Percentiles rank a stretch among this genome's conserved stretches.
These are phyloP conservation scores for Odontophorus gujanensis DNA, from an alignment of 2,113 vertebrate genomes.

Conservation along the genomic window DNA sequence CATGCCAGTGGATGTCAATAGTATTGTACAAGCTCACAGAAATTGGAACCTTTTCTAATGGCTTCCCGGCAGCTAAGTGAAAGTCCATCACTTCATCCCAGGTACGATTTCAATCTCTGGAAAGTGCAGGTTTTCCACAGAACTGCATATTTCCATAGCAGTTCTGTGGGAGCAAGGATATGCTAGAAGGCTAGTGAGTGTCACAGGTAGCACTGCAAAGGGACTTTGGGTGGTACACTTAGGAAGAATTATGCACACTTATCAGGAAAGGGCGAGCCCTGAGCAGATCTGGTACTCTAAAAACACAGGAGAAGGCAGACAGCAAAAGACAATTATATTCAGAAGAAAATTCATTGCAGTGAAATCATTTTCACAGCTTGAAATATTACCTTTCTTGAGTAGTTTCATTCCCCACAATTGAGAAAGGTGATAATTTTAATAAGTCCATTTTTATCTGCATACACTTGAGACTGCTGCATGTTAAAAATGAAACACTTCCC, in stretches of 20 bases:
- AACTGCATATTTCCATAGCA: background rate
- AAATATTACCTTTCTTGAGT: constrained; percentile 35
- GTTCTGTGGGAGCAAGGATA: background rate
- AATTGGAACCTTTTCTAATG: background rate
- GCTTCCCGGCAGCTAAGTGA: background rate
- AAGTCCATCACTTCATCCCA: background rate
- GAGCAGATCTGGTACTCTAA: background rate
- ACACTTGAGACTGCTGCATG: background rate
- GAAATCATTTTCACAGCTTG: constrained; percentile 39
- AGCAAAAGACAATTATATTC: constrained; percentile 11
- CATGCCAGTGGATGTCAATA: background rate
- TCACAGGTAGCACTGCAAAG: background rate
- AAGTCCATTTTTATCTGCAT: constrained; percentile 52
- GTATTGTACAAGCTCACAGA: background rate
- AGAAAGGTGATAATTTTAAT: constrained; percentile 64
- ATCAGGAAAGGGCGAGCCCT: background rate
- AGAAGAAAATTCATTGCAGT: background rate
- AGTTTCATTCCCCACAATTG: constrained; percentile 9
- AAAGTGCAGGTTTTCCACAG: background rate
- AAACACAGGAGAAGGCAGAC: background rate
- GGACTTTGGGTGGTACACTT: background rate
- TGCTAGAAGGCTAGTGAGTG: background rate
- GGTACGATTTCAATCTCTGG: background rate
- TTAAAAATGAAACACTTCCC: constrained; percentile 53
- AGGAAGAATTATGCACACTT: background rate